Evolutionary conservation across 1,140 invertebrate species (phyloP).

Genomic region (Nixonia krombeini): DNA sequence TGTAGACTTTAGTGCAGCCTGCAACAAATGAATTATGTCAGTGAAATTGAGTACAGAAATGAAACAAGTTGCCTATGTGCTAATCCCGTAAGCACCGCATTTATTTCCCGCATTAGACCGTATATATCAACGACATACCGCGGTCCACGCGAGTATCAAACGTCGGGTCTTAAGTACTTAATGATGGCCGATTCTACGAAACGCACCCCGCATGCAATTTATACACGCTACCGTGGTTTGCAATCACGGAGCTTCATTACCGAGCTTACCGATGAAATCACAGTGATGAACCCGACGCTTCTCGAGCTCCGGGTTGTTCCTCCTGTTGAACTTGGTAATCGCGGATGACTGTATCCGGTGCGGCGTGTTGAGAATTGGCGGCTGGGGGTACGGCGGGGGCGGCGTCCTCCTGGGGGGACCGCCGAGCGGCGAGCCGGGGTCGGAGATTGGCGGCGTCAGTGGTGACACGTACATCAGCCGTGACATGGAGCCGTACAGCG

Average conservation of each 20-base stretch:
- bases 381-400: conserved; percentile 76
- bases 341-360: conserved; percentile 64
- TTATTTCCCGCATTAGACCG: too few species aligned
- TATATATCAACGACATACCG: too few species aligned
- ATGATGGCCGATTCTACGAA: too few species aligned
- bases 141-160: too few species aligned
- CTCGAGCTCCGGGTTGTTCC: conserved; percentile 96
- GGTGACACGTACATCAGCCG: conserved; percentile 84
- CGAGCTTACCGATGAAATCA: conserved; percentile 87
- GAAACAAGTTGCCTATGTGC: too few species aligned
- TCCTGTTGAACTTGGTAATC: conserved; percentile 85
- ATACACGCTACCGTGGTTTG: too few species aligned
- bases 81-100: too few species aligned
- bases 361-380: conserved; percentile 60
- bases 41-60: conserved; percentile 4
- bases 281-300: conserved; percentile 95
- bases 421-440: conserved; percentile 82
- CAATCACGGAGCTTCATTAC: too few species aligned
- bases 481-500: conserved; percentile 68
- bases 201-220: too few species aligned
- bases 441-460: conserved; percentile 85
- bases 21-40: conserved; percentile 59
- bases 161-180: too few species aligned
- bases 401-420: conserved; percentile 74
- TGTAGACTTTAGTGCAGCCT: conserved; percentile 99